phyloP scores from a whole-genome alignment of 2,797 vertebrate genomes.

The Melanotaenia pygmaea region DNA sequence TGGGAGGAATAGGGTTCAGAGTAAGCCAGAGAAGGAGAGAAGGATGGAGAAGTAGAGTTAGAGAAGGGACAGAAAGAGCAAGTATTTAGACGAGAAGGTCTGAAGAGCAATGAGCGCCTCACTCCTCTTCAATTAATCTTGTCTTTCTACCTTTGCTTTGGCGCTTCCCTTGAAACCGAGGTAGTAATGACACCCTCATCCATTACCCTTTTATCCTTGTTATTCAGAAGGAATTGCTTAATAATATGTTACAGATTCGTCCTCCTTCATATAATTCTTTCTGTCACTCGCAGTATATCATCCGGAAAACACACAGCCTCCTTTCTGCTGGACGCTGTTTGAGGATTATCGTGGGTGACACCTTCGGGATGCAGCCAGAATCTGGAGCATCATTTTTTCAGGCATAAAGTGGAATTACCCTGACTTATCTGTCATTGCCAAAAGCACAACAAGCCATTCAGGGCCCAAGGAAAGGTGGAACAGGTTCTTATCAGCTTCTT shows the following conservation, averaged over 20 bases:
- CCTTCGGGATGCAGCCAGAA: conserved; percentile 89
- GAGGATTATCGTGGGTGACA: conserved; percentile 97
- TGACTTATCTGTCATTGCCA: conserved; percentile 97
- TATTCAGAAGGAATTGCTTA: conserved; percentile 97
- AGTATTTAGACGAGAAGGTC: conserved; percentile 67
- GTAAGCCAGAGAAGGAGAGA: conserved; percentile 56
- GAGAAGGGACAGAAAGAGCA: conserved; percentile 64
- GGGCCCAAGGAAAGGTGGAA: conserved; percentile 92
- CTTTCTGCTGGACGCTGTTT: conserved; percentile 88
- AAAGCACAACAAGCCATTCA: conserved; percentile 95
- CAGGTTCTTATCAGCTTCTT: conserved; percentile 90
- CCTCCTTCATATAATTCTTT: conserved; percentile 95
- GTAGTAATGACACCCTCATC: conserved; percentile 97
- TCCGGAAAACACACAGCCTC: conserved; percentile 93
- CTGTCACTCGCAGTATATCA: conserved; percentile 97
- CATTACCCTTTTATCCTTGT: conserved; percentile 98
- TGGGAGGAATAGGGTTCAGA: conserved; percentile 57
- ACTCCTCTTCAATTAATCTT: conserved; percentile 98
- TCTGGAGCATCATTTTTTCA: conserved; percentile 78
- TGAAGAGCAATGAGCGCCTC: conserved; percentile 84
- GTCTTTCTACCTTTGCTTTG: conserved; percentile 95
- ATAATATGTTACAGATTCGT: conserved; percentile 98
- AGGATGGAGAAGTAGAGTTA: conserved; percentile 64
- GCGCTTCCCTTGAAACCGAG: conserved; percentile 89
- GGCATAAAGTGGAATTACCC: conserved; percentile 92